phyloP scores from a whole-genome alignment of 2,797 vertebrate genomes.

The Silurus lanzhouensis region DNA sequence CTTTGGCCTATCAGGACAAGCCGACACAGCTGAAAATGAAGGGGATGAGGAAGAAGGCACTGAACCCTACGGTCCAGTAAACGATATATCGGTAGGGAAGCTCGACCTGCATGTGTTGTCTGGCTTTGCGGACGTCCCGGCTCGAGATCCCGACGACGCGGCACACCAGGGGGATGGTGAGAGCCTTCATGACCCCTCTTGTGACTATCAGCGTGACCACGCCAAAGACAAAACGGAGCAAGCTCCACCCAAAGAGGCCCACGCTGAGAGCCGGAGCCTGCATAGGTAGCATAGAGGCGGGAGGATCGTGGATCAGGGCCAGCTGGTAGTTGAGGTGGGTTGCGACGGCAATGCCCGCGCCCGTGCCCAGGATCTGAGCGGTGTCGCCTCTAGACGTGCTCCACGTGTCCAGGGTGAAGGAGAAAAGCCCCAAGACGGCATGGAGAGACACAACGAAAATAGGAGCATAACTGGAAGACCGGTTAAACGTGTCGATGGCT shows the following conservation, averaged over 20 bases:
- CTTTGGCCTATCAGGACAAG: constrained; percentile 74
- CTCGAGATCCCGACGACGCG: constrained; percentile 72
- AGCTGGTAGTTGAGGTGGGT: constrained; percentile 80
- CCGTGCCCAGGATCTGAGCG: constrained; percentile 91
- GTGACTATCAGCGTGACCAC: constrained; percentile 80
- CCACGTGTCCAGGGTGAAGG: constrained; percentile 95
- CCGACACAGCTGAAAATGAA: constrained; percentile 77
- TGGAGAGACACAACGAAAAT: constrained; percentile 85
- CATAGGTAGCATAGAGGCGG: constrained; percentile 74
- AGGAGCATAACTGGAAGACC: constrained; percentile 83
- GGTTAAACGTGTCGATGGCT: constrained; percentile 86
- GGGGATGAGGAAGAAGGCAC: constrained; percentile 85
- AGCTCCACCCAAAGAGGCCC: constrained; percentile 70
- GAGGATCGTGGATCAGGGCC: constrained; percentile 79
- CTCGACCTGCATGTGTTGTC: constrained; percentile 93
- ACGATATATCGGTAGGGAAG: constrained; percentile 93
- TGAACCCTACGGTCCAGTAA: constrained; percentile 87
- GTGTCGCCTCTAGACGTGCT: constrained; percentile 97
- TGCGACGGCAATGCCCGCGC: constrained; percentile 89
- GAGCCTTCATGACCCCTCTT: constrained; percentile 82
- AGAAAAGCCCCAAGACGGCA: constrained; percentile 87
- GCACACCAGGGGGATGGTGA: constrained; percentile 86
- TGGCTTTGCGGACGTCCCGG: constrained; percentile 79
- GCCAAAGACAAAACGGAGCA: constrained; percentile 79
- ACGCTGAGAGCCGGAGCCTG: constrained; percentile 68